phyloP scores from a whole-genome alignment of 2,888 invertebrate species.

The Perithous albicinctus region DNA sequence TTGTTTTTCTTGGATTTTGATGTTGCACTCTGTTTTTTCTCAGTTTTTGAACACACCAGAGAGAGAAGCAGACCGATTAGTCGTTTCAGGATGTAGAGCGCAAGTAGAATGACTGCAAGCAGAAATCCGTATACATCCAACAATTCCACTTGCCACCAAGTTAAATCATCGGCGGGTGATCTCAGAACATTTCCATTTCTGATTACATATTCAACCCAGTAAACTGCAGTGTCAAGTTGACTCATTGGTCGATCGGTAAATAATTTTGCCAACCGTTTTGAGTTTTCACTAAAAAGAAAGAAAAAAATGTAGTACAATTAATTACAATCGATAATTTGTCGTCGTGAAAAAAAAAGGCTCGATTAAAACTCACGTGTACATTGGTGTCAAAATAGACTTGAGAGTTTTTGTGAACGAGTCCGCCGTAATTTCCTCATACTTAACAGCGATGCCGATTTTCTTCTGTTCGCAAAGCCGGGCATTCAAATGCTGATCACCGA shows the following conservation, averaged over 20 bases:
- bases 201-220: constrained; percentile 74
- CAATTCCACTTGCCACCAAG: constrained; percentile 76
- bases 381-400: constrained; percentile 67
- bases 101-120: constrained; percentile 28
- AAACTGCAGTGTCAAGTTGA: constrained; percentile 71
- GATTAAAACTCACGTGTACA: constrained; percentile 71
- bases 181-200: constrained; percentile 72
- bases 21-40: not conserved
- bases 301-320: not conserved
- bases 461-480: constrained; percentile 64
- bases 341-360: not conserved
- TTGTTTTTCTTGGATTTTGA: constrained; percentile 57
- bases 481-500: constrained; percentile 77
- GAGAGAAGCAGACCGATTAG: constrained; percentile 3
- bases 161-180: constrained; percentile 76
- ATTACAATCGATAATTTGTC: not conserved
- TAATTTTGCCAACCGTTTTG: constrained; percentile 63
- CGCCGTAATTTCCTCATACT: constrained; percentile 67
- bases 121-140: constrained; percentile 76
- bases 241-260: constrained; percentile 74
- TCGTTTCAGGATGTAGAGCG: constrained; percentile 54
- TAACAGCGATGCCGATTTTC: constrained; percentile 70
- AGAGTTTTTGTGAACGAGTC: constrained; percentile 72
- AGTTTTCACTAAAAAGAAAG: constrained; percentile 66
- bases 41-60: constrained; percentile 26